Percentiles rank a stretch among this genome's conserved stretches.
Conservation (phyloP, 2,888 invertebrate genomes). For the Pristionchus mayeri region DNA sequence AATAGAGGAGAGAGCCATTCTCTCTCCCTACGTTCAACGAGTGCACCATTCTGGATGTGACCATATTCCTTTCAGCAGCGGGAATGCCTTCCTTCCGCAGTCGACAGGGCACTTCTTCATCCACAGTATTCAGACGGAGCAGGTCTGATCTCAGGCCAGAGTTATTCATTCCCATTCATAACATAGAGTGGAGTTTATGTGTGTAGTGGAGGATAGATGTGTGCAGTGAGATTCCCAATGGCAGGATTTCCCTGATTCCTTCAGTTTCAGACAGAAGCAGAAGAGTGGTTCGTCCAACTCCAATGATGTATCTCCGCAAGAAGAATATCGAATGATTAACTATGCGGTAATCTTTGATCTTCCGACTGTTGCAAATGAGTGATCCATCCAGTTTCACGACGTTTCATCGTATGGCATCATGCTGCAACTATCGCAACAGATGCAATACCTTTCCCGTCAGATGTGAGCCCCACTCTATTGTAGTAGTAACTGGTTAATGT, state of each 20-base stretch:
- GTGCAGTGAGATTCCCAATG: not conserved
- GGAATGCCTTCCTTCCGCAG: constrained; percentile 23
- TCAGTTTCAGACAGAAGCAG: constrained; percentile 42
- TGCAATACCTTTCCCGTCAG: constrained; percentile 42
- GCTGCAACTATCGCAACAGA: constrained; percentile 44
- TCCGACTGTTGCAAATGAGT: not conserved
- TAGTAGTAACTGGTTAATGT: not conserved
- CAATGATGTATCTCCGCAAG: constrained; percentile 35
- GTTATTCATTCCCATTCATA: not conserved
- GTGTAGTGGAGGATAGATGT: not conserved
- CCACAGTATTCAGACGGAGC: constrained; percentile 37
- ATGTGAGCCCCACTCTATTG: not conserved
- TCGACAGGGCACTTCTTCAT: constrained; percentile 21
- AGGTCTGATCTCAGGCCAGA: constrained; percentile 26
- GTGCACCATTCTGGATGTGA: not conserved
- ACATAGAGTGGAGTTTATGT: no score
- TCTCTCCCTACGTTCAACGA: not conserved
- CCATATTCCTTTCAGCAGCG: constrained; percentile 16
- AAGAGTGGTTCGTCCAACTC: constrained; percentile 49
- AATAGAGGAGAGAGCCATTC: no score
- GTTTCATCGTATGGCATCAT: constrained; percentile 39
- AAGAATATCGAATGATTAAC: constrained; percentile 46
- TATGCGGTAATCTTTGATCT: constrained; percentile 45
- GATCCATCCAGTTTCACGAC: constrained; percentile 33
- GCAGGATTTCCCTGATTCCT: not conserved